Evolutionary conservation across 2,113 vertebrate species (phyloP), one percentile per base, ranked within the genome.

Genomic region (Mesocricetus auratus): DNA sequence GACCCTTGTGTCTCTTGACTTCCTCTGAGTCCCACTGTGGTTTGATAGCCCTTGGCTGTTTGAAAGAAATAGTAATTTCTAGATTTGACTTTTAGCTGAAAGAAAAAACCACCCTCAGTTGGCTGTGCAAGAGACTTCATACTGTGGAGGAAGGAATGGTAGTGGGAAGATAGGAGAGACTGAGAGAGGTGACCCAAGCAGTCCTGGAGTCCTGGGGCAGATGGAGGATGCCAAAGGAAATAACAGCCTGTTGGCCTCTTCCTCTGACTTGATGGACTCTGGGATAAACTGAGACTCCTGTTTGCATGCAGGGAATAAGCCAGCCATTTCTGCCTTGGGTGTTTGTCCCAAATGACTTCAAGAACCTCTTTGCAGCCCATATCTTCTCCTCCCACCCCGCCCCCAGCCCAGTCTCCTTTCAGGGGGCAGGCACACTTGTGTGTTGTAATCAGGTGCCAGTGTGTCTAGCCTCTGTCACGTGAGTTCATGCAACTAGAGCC

Each of bases 11-110:
- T 73, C 82, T 96, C 85, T 88, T 5, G 36, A 45, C 68, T 74
- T 19, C 42, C 8, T 93, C 93, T 26, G 29, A 60, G 45, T 77
- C n/a, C 47, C 56, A 17, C 68, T 81, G 29, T 60, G 85, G 60
- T 60, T 95, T 82, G 69, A 86, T 15, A 88, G 86, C 64, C n/a
- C 50, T n/a, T 68, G 60, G 74, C 47, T 39, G 85, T 87, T 93
- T 36, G 45, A 45, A 33, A 93, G 90, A 86, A 85, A 90, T 2
- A 62, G 58, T 86, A 89, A 71, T 89, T 81, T 93, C 33, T 90
- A 88, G 85, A 90, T 96, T 90, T 96, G 42, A 64, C 64, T 12
- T 83, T 83, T 47, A 58, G 39, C 15, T 50, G 75, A 53, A 47
- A 53, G 79, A 26, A 11, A 21, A 24, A 7, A 53, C 75, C 22